Base-by-base conservation (phyloP, 2,888 invertebrate genomes). In the Lamellibrachia satsuma region DNA sequence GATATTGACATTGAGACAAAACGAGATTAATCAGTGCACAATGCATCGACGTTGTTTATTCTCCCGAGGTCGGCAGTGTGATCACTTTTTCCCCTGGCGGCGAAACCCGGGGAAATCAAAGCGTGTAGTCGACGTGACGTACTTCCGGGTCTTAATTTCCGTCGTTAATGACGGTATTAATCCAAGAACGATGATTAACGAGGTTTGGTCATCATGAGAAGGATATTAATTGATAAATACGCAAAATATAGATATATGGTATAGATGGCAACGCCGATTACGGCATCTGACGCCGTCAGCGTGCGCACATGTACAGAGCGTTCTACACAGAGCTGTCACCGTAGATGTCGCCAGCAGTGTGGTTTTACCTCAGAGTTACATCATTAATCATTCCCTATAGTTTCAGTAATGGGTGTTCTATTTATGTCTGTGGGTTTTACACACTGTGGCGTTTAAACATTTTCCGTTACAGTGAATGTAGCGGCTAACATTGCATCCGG, bases 1-100 rank as follows among this genome's bases (percentile, higher is more conserved):
- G 75, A 75, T 75, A 75, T 75, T 75, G 75, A 75, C 75, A 75
- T 75, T 75, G 75, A 75, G 75, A 75, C 75, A 75, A 75, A 22
- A 75, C 75, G 75, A 9, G 15, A 75, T 22, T 75, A 75, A 75
- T 75, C 22, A 75, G n/a, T 75, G 75, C n/a, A 75, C 75, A 22
- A 75, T 22, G 75, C 22, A 6, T 60, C 7, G 11, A 2, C 3
- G 11, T 15, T 15, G n/a, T 22, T 6, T 75, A 75, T 75, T 22
- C 75, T 75, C 75, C 75, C 22, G 75, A 75, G 75, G 75, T 22
- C 22, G 6, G 22, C 75, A n/a, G 15, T n/a, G 75, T 75, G 57
- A 75, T n/a, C 2, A 22, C 15, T n/a, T 15, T 22, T 22, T 75
- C 22, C 15, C 39, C 75, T 15, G 75, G 22, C 75, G 22, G 22